Evolutionary conservation across 2,797 vertebrate species (phyloP).

Genomic region (Gadopsis bispinosus): DNA sequence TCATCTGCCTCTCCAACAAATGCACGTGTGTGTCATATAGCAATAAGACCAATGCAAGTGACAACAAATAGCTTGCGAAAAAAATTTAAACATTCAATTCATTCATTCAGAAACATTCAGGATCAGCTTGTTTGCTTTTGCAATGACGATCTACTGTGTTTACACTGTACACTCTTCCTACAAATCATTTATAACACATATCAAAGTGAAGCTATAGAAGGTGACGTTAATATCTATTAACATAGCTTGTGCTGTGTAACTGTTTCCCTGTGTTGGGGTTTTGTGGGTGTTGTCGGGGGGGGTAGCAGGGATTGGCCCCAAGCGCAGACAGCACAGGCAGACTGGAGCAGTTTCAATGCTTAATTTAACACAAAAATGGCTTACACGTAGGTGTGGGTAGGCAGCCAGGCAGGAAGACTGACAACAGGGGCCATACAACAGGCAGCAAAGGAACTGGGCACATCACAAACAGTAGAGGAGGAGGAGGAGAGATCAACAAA

Average conservation of each 20-base stretch:
- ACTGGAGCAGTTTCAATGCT: no score
- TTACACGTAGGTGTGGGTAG: no score
- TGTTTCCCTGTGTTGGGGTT: neutral
- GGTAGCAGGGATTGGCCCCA: no score
- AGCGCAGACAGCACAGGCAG: no score
- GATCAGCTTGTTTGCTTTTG: conserved; percentile 18
- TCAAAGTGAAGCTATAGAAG: neutral
- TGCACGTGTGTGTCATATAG: neutral
- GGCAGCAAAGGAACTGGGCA: no score
- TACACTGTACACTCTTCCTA: neutral
- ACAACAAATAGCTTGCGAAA: neutral
- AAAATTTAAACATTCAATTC: no score
- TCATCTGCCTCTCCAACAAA: neutral
- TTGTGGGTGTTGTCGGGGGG: neutral
- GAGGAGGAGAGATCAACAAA: no score
- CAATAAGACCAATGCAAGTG: neutral
- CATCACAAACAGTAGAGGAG: no score
- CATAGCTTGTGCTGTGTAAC: neutral
- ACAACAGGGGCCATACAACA: no score
- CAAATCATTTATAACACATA: conserved; percentile 7
- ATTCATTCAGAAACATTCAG: neutral
- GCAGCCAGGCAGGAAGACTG: no score
- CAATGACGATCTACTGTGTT: neutral
- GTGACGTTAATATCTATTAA: neutral
- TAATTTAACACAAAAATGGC: no score